Base-by-base conservation (phyloP, 2,113 vertebrate species). In the Upupa epops region DNA sequence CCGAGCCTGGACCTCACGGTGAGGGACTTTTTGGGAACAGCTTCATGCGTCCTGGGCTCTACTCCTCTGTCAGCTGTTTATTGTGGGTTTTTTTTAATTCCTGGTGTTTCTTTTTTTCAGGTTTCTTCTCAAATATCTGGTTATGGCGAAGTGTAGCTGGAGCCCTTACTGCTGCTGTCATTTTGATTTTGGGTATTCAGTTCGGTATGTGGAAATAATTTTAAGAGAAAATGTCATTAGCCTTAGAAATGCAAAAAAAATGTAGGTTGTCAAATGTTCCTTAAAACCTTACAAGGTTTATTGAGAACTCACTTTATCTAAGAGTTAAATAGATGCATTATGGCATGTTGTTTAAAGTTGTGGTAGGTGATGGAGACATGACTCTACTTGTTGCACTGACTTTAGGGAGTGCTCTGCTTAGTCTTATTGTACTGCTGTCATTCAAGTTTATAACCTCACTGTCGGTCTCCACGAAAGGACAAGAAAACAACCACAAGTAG, bases 111-210 rank as follows among this genome's bases (percentile, higher is more conserved):
- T 63, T 34, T 83, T 86, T 87, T 84, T 16, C 89, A 96, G 93
- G 58, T 78, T 52, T 94, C 0, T 71, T 92, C 18, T 91, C 90
- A 81, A 94, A 78, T 25, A 34, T 94, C 78, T 89, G 93, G 87
- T 37, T 95, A 15, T 96, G 93, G 95, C 42, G 66, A 68, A 61
- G 34, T 71, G 26, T 92, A 0, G 8, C 93, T 56, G 93, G 37
- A 40, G n/a, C 64, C 49, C 93, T 96, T 37, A 4, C n/a, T 21
- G 74, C 52, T 82, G 56, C 45, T 17, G 28, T 93, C n/a, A 37
- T 92, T 92, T 81, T 89, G n/a, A 34, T 94, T 68, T 68, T 34
- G 22, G 91, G 66, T 68, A 25, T 95, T 89, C 90, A 81, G 13
- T 72, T 92, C 68, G 74, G 95, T 96, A 75, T 32, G 52, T 71